Evolutionary conservation across 2,797 vertebrate species (phyloP).

Genomic region (Eleutherodactylus coqui): DNA sequence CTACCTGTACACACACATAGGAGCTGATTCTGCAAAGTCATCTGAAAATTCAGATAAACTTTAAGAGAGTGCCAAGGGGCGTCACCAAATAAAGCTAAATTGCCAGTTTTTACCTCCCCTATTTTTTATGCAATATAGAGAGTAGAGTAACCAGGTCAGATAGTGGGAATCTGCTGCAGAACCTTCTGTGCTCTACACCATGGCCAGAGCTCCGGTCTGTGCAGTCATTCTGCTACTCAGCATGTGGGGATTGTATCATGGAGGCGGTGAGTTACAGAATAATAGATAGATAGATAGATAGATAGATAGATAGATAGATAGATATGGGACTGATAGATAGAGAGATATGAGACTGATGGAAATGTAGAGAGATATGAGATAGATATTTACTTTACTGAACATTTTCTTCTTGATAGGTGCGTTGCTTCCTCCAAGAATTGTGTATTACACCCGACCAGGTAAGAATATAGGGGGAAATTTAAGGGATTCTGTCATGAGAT

Average conservation of each 20-base stretch:
- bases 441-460: conserved; percentile 17
- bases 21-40: too few relatives aligned
- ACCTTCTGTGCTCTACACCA: neutral
- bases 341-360: too few relatives aligned
- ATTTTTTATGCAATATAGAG: neutral
- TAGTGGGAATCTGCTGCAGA: neutral
- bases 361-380: neutral
- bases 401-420: neutral
- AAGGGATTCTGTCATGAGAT: too few relatives aligned
- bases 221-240: neutral
- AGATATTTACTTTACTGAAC: too few relatives aligned
- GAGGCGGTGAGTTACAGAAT: neutral
- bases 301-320: neutral
- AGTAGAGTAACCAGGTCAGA: too few relatives aligned
- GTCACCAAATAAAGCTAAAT: too few relatives aligned
- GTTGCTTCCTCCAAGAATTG: neutral
- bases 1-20: too few relatives aligned
- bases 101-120: too few relatives aligned
- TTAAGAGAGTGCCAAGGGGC: too few relatives aligned
- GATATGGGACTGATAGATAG: conserved; percentile 21
- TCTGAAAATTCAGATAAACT: too few relatives aligned
- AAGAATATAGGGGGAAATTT: too few relatives aligned
- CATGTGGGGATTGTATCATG: neutral
- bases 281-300: neutral
- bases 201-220: neutral